Conservation (phyloP, 2,113 vertebrate species). For the Pholis gunnellus region DNA sequence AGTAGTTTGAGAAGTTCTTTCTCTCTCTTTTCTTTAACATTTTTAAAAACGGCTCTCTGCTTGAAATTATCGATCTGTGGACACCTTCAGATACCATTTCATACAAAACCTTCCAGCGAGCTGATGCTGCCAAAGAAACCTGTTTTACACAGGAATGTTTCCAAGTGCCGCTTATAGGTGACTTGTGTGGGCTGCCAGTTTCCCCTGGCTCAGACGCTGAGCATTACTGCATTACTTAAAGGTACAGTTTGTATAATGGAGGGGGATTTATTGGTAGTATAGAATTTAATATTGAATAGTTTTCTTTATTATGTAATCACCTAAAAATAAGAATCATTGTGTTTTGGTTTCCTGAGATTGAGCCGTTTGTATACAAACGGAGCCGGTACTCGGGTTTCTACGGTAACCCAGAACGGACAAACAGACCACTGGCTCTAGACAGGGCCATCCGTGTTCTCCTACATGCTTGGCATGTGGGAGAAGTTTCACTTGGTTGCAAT, state of each 20-base stretch:
- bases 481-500: background rate
- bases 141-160: slow-evolving; percentile 51
- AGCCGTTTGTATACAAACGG: background rate
- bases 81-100: slow-evolving; percentile 51
- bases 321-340: background rate
- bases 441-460: background rate
- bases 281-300: background rate
- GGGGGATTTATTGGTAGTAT: background rate
- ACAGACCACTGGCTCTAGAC: background rate
- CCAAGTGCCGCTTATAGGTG: slow-evolving; percentile 53
- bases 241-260: background rate
- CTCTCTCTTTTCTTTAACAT: slow-evolving; percentile 2
- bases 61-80: slow-evolving; percentile 56
- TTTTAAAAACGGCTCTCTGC: slow-evolving; percentile 25
- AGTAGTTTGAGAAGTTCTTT: slow-evolving; percentile 26
- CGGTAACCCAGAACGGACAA: background rate
- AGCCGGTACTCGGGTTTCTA: background rate
- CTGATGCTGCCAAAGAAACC: slow-evolving; percentile 64
- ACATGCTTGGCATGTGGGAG: background rate
- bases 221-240: slow-evolving; percentile 42
- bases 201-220: slow-evolving; percentile 60
- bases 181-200: slow-evolving; percentile 60
- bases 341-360: background rate
- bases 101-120: slow-evolving; percentile 42
- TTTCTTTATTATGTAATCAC: background rate